Evolutionary conservation across 2,797 vertebrate genomes (phyloP), one percentile per base, ranked within the genome.

Genomic region (Myotis daubentonii): DNA sequence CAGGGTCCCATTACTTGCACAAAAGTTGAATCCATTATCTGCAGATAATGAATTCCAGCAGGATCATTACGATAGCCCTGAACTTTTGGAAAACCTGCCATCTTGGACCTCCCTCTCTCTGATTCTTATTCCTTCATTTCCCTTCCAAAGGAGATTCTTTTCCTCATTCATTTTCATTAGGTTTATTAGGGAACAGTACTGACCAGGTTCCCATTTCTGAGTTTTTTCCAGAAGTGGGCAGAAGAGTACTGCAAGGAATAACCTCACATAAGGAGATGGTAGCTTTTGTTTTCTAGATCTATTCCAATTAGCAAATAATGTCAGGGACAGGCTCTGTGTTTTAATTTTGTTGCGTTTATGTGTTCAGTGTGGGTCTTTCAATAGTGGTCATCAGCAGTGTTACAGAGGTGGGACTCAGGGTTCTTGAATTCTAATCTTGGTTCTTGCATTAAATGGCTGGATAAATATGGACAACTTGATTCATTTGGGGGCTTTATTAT

Each of bases 31-130:
- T 75, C 78, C 7, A 80, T 86, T 83, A 57, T 79, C 94, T 89
- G 30, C 60, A 95, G 65, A 95, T 97, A 94, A 95, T 91, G 20
- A 94, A 93, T 95, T 93, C 94, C 85, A 97, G 82, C 22, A 83
- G 82, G 51, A 83, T 90, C 33, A 83, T 57, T 80, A 38, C 49
- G 47, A 95, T 75, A 92, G 78, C 15, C 22, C 23, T 51, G 8
- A 72, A 85, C 74, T 92, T 92, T 89, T 95, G 87, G 84, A 94
- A 94, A 95, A 38, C 91, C 55, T 96, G 89, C 88, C 62, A 72
- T 92, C 13, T 80, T 94, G 62, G 62, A 78, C 55, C 36, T 80
- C 33, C 62, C 25, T 33, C n/a, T 60, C 51, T 38, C 75, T 96
- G 87, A 83, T 55, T 87, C 81, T 91, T 71, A 41, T 25, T 66